These are phyloP conservation scores for Sinosuthora webbiana DNA, from an alignment of 2,113 vertebrate genomes.

Conservation along the genomic window DNA sequence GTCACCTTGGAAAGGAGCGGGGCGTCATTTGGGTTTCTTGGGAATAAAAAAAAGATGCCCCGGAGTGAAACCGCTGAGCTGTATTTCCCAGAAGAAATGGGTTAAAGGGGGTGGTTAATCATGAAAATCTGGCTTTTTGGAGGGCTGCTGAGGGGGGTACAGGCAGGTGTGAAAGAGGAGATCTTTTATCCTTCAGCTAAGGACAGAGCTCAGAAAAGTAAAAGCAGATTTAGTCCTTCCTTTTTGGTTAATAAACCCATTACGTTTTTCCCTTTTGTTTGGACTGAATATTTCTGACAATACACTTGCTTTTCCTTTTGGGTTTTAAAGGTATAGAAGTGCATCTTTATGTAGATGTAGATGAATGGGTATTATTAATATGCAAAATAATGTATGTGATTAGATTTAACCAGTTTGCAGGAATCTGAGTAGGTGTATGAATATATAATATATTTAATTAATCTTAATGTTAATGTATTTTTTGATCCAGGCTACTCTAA, in stretches of 20 bases:
- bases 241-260: not conserved
- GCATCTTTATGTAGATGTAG: not conserved
- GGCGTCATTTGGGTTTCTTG: not conserved
- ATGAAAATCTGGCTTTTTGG: not conserved
- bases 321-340: not conserved
- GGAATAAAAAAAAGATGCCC: not conserved
- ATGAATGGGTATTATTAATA: not conserved
- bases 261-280: not conserved
- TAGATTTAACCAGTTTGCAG: not conserved
- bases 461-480: not conserved
- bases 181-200: not conserved
- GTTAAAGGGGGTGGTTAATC: not conserved
- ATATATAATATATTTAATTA: not conserved
- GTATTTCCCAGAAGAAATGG: not conserved
- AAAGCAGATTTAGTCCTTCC: not conserved
- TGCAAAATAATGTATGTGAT: not conserved
- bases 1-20: not conserved
- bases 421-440: not conserved
- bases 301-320: not conserved
- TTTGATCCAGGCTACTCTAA: not conserved
- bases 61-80: not conserved
- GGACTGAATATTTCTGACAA: not conserved
- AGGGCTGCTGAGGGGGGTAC: not conserved
- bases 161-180: not conserved
- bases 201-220: not conserved